A percentile compares a stretch with the other conserved stretches of the same genome.
Evolutionary conservation across 2,888 invertebrate genomes (phyloP).

Genomic region (Euplexia lucipara): DNA sequence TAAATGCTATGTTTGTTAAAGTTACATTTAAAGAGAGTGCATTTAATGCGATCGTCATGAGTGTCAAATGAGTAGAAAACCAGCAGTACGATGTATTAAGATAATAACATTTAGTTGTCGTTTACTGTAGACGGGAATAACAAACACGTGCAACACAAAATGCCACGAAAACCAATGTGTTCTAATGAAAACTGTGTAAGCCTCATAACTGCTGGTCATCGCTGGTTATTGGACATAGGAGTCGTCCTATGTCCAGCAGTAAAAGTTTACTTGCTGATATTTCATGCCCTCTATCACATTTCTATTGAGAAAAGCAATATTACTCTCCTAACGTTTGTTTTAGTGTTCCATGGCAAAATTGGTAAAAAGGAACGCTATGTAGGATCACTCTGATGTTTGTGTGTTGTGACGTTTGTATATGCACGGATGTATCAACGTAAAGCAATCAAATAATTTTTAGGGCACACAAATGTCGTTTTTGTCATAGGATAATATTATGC

Average conservation of each 20-base stretch:
- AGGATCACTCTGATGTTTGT: too few relatives aligned
- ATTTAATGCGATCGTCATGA: too few relatives aligned
- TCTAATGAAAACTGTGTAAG: constrained; percentile 23
- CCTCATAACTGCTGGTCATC: background rate
- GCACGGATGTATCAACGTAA: too few relatives aligned
- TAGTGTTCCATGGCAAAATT: background rate
- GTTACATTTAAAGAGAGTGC: too few relatives aligned
- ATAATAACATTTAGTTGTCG: too few relatives aligned
- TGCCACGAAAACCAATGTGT: constrained; percentile 3
- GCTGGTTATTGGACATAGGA: background rate
- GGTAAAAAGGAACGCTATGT: background rate
- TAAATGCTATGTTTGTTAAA: too few relatives aligned
- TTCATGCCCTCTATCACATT: constrained; percentile 16
- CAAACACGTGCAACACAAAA: background rate
- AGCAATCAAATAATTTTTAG: too few relatives aligned
- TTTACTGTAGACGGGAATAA: background rate
- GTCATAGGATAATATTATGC: too few relatives aligned
- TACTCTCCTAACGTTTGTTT: background rate
- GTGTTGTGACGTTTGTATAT: background rate
- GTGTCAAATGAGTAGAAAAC: too few relatives aligned
- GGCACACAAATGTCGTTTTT: too few relatives aligned
- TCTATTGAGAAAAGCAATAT: constrained; percentile 30
- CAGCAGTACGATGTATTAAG: too few relatives aligned
- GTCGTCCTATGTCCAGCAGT: background rate
- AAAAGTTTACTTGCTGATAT: constrained; percentile 36